Evolutionary conservation across 2,797 vertebrate species (phyloP), one percentile per base, ranked within the genome.

Genomic region (Hapalemur alaotrensis): DNA sequence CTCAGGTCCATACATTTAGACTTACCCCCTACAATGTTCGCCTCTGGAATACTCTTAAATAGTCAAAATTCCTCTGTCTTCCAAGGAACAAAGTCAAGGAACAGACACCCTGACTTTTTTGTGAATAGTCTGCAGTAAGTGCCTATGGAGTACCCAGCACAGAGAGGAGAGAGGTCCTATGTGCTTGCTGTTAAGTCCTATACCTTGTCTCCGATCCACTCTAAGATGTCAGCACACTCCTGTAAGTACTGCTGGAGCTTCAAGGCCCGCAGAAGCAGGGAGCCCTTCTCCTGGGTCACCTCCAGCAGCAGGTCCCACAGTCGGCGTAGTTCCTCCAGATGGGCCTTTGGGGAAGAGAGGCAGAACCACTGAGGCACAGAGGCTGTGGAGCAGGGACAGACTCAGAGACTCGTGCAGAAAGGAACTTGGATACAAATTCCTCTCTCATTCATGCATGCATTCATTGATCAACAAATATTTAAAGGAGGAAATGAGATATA

Each of bases 191-290:
- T 61, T 69, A 3, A 11, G 25, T 32, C 23, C 17, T 17, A 9
- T 93, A 98, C 98, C 96, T 98, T 98, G 48, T 98, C 97, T 83
- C 72, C 78, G 1, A 97, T 93, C 98, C 97, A 98, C 43, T 98
- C 97, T 75, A 97, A 61, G 81, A 98, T 94, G 32, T 98, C 97
- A 1, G 91, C 94, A 85, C 97, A 98, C 22, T 96, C 67, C 43
- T 97, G 97, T 0, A 83, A 67, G 70, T 97, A 98, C 13, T 97
- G 94, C 32, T 97, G 94, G 11, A 96, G 69, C 9, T 85, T 85
- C 89, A 98, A 69, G 0, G 52, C 92, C 46, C 0, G 43, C 15
- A 92, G 72, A 18, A 98, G 78, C 67, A 87, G 28, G 4, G 4
- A 0, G 0, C 97, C 91, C 38, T 90, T 98, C 91, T 98, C 95